These are phyloP conservation scores for Euura lappo DNA, from an alignment of 1,140 invertebrate species.

Conservation along the genomic window DNA sequence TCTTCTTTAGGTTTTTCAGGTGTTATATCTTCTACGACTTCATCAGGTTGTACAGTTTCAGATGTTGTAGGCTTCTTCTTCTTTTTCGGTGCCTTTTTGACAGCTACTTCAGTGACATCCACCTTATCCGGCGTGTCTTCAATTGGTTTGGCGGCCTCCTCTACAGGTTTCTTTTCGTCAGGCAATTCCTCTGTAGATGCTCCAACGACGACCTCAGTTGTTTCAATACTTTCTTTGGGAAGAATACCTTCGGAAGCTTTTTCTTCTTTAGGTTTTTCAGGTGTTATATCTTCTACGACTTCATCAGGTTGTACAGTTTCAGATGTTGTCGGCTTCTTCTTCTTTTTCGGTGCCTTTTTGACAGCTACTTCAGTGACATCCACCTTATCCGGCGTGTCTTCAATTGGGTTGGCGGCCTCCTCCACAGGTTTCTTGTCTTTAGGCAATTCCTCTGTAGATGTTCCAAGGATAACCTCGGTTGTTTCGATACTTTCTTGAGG, in stretches of 20 bases:
- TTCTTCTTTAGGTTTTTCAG: constrained; percentile 1
- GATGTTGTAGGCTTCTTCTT: constrained; percentile 20
- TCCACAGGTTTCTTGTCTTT: constrained; percentile 16
- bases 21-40: constrained; percentile 19
- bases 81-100: constrained; percentile 19
- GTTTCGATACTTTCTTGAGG: constrained; percentile 26
- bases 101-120: constrained; percentile 25
- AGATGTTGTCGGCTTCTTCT: constrained; percentile 4
- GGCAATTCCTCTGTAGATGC: constrained; percentile 13
- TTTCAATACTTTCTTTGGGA: constrained; percentile 6
- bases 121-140: constrained; percentile 33
- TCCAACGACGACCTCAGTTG: constrained; percentile 11
- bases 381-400: constrained; percentile 19
- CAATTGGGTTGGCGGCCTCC: constrained; percentile 17
- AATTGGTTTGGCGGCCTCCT: constrained; percentile 28
- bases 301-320: constrained; percentile 6
- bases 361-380: constrained; percentile 17
- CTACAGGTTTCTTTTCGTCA: constrained; percentile 22
- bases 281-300: not conserved
- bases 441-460: constrained; percentile 37
- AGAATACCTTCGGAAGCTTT: constrained; percentile 9
- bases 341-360: constrained; percentile 30
- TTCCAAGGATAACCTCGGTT: constrained; percentile 33
- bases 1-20: constrained; percentile 19
- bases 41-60: constrained; percentile 17